Conservation (phyloP, 2,797 vertebrate species). For the Parotocinclus haroldoi region DNA sequence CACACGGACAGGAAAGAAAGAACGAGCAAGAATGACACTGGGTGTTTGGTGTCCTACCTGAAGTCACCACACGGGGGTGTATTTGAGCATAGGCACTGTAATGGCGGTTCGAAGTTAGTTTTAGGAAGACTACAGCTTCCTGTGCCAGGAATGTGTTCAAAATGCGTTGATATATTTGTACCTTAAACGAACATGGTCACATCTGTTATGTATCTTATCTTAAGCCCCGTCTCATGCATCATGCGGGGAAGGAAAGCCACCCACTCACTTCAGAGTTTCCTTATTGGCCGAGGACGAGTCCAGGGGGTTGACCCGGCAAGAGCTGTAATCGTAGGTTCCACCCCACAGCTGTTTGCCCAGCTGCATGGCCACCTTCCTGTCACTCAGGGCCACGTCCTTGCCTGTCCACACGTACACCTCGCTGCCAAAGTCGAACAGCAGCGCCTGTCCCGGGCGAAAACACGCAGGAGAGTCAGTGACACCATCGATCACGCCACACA, state of each 20-base stretch:
- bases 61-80: constrained; percentile 55
- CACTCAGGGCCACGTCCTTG: constrained; percentile 73
- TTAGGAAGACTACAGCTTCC: too few relatives aligned
- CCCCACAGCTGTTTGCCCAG: constrained; percentile 75
- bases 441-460: constrained; percentile 57
- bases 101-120: too few relatives aligned
- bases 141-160: too few relatives aligned
- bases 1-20: not conserved
- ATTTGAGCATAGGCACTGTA: constrained; percentile 19
- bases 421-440: constrained; percentile 79
- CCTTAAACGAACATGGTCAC: too few relatives aligned
- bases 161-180: too few relatives aligned
- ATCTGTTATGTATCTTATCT: too few relatives aligned
- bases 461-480: not conserved
- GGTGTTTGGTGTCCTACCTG: not conserved
- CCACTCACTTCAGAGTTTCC: constrained; percentile 67
- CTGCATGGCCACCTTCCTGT: constrained; percentile 77
- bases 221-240: too few relatives aligned
- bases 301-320: constrained; percentile 73
- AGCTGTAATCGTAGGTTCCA: constrained; percentile 73
- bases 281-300: constrained; percentile 62
- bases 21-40: not conserved
- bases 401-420: constrained; percentile 81
- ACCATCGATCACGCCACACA: too few relatives aligned
- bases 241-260: not conserved